phyloP scores from a whole-genome alignment of 2,888 invertebrate species.

The Rhorus exstirpatorius region DNA sequence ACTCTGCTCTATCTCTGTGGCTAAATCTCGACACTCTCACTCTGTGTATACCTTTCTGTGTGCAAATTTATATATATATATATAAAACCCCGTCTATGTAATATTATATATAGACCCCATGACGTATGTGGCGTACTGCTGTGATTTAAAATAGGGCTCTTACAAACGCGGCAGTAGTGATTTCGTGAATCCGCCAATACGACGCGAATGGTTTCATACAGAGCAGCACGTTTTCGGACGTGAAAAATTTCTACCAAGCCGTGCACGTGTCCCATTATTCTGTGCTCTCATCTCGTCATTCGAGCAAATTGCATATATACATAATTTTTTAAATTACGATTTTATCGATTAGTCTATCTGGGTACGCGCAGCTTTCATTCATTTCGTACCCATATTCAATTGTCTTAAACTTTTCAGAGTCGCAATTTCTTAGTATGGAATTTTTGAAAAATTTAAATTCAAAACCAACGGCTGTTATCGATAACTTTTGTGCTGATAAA shows the following conservation, averaged over 20 bases:
- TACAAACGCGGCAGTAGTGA: constrained; percentile 68
- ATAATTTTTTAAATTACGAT: constrained; percentile 9
- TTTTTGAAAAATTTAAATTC: no score
- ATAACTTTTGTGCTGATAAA: no score
- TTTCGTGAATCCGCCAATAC: constrained; percentile 80
- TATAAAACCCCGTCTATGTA: constrained; percentile 12
- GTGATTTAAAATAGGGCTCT: constrained; percentile 84
- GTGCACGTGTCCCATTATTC: constrained; percentile 39
- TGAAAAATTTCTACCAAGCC: constrained; percentile 14
- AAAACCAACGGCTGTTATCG: no score
- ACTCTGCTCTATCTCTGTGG: constrained; percentile 74
- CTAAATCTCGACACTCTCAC: constrained; percentile 36
- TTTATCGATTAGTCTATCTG: constrained; percentile 16
- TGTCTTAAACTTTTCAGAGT: no score
- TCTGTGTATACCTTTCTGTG: constrained; percentile 15
- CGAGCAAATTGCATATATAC: not conserved
- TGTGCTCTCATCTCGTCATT: constrained; percentile 22
- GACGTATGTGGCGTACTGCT: constrained; percentile 82
- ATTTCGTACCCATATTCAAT: no score
- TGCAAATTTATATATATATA: not conserved
- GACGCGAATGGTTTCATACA: constrained; percentile 73
- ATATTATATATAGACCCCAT: constrained; percentile 77
- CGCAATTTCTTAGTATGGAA: no score
- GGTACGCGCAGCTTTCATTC: no score
- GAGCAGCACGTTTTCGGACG: constrained; percentile 38